A percentile compares a stretch with the other conserved stretches of the same genome.
These are phyloP conservation scores for Diorhabda elongata DNA, from an alignment of 1,140 invertebrate genomes.

Conservation along the genomic window DNA sequence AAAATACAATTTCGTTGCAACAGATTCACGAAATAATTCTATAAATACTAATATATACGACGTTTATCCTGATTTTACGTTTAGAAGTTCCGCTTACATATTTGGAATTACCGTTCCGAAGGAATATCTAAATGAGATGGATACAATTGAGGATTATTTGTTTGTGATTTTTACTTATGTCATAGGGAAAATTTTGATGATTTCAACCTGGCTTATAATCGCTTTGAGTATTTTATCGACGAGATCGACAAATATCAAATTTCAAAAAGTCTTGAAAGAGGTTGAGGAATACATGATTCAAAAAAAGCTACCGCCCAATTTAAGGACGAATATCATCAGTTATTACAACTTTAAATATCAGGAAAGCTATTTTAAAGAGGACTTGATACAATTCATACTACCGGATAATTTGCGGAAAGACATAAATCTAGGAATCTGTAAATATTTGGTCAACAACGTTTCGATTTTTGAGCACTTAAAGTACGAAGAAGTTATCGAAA, in stretches of 20 bases:
- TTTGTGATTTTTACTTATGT: neutral
- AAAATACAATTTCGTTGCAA: neutral
- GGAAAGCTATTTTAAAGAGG: conserved; percentile 33
- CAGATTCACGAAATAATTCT: neutral
- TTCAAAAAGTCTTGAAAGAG: conserved; percentile 34
- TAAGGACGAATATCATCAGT: conserved; percentile 26
- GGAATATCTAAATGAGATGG: neutral
- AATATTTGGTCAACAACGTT: conserved; percentile 34
- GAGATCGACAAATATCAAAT: conserved; percentile 25
- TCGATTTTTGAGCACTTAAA: conserved; percentile 33
- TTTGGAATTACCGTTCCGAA: neutral
- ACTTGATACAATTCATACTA: conserved; percentile 19
- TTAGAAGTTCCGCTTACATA: neutral
- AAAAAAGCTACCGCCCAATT: conserved; percentile 29
- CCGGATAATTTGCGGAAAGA: conserved; percentile 35
- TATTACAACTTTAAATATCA: conserved; percentile 36
- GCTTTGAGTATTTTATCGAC: conserved; percentile 20
- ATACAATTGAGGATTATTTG: neutral
- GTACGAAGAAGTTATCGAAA: conserved; percentile 24
- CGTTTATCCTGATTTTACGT: neutral
- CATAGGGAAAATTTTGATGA: neutral
- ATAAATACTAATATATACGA: no score
- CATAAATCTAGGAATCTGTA: conserved; percentile 35
- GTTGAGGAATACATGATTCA: conserved; percentile 34
- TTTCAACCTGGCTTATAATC: conserved; percentile 16